phyloP scores from a whole-genome alignment of 2,797 vertebrate species.

The Eulemur mongoz region DNA sequence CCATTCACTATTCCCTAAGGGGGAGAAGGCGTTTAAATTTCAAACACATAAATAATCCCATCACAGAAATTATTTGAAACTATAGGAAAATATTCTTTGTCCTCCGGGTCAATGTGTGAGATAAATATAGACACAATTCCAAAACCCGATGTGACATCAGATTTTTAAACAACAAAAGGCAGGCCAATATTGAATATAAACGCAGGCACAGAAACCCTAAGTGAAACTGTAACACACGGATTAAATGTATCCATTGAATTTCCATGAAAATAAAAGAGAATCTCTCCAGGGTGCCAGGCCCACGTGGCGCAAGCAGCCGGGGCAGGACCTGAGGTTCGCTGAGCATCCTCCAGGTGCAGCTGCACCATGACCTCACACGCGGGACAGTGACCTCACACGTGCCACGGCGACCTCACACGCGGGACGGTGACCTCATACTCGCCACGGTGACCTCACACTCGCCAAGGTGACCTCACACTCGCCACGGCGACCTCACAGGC shows the following conservation, averaged over 20 bases:
- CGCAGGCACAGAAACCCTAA: background rate
- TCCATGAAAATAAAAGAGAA: conserved; percentile 27
- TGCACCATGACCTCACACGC: background rate
- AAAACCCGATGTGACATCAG: conserved; percentile 21
- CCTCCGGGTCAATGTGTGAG: background rate
- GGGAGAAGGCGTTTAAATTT: background rate
- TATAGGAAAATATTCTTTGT: background rate
- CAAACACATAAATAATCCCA: conserved; percentile 15
- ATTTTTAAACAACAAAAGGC: conserved; percentile 20
- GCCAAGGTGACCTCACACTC: too few relatives aligned
- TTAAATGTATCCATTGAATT: conserved; percentile 14
- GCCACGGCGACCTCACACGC: too few relatives aligned
- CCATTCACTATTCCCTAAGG: background rate
- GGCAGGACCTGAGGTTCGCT: background rate
- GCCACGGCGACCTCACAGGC: too few relatives aligned
- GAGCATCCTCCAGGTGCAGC: background rate
- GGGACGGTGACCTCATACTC: too few relatives aligned
- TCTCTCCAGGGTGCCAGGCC: background rate
- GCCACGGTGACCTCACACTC: background rate
- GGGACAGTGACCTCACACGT: fast-evolving
- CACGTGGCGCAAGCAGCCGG: background rate
- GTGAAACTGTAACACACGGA: background rate
- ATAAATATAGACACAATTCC: conserved; percentile 1
- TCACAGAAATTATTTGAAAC: conserved; percentile 15
- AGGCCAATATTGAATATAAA: background rate